Evolutionary conservation across 2,888 invertebrate genomes (phyloP).

Genomic region (Xanthorhoe spadicearia): DNA sequence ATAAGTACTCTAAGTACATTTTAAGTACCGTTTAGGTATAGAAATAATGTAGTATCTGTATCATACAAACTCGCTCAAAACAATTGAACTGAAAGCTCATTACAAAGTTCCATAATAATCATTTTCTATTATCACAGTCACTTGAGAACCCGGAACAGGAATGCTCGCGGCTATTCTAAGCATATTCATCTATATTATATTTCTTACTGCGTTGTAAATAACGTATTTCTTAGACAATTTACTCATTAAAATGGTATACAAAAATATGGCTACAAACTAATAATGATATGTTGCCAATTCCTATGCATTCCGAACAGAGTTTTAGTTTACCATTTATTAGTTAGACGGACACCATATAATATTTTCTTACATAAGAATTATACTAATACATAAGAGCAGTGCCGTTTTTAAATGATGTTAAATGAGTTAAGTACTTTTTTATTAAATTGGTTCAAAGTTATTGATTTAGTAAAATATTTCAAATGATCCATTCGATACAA

Average conservation of each 20-base stretch:
- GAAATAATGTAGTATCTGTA: background rate
- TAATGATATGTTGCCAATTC: background rate
- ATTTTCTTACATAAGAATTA: background rate
- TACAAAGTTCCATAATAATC: background rate
- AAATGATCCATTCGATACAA: slow-evolving; percentile 11
- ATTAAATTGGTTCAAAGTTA: background rate
- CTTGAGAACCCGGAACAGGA: slow-evolving; percentile 8
- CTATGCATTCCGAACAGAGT: background rate
- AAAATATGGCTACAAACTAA: background rate
- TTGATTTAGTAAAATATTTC: background rate
- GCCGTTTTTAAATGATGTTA: background rate
- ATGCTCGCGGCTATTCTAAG: background rate
- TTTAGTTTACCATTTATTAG: background rate
- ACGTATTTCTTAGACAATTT: background rate
- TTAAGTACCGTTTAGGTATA: slow-evolving; percentile 26
- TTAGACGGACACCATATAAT: background rate
- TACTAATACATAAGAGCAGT: background rate
- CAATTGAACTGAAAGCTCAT: slow-evolving; percentile 1
- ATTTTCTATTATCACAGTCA: slow-evolving; percentile 28
- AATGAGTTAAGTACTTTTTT: background rate
- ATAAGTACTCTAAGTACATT: slow-evolving; percentile 32
- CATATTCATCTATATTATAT: background rate
- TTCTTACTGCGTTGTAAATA: background rate
- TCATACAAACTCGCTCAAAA: background rate
- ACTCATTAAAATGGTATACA: background rate